A percentile compares a stretch with the other conserved stretches of the same genome.
phyloP scores from a whole-genome alignment of 2,797 vertebrate genomes.

The Sciaenops ocellatus region DNA sequence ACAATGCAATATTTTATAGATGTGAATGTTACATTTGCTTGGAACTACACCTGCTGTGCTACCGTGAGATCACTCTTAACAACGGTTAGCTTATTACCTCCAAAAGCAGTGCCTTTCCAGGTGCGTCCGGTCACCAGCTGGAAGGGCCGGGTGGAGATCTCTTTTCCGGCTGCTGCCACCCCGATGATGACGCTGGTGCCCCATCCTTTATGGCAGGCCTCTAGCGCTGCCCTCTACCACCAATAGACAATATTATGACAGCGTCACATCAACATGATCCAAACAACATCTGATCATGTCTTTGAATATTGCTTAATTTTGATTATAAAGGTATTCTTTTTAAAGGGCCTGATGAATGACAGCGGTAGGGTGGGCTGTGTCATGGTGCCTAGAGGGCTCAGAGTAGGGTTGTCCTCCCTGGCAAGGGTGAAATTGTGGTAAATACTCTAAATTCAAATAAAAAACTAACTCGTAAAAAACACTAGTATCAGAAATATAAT shows the following conservation, averaged over 20 bases:
- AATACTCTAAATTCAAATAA: background rate
- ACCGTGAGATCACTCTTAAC: background rate
- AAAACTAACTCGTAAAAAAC: background rate
- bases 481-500: background rate
- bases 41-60: no score
- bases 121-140: slow-evolving; percentile 93
- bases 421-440: background rate
- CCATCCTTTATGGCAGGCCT: slow-evolving; percentile 96
- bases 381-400: no score
- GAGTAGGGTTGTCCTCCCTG: background rate
- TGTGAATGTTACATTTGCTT: no score
- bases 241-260: slow-evolving; percentile 5
- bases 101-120: slow-evolving; percentile 94
- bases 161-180: slow-evolving; percentile 91
- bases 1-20: no score
- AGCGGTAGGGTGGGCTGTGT: no score
- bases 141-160: slow-evolving; percentile 93
- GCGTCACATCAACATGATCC: background rate
- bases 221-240: slow-evolving; percentile 90
- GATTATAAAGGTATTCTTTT: background rate
- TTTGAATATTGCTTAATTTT: background rate
- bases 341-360: background rate
- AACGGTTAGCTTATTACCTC: slow-evolving; percentile 81
- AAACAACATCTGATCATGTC: background rate
- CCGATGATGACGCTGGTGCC: slow-evolving; percentile 92